Evolutionary conservation across 2,888 invertebrate species (phyloP), one percentile per base, ranked within the genome.

Genomic region (Calephelis perditalis): DNA sequence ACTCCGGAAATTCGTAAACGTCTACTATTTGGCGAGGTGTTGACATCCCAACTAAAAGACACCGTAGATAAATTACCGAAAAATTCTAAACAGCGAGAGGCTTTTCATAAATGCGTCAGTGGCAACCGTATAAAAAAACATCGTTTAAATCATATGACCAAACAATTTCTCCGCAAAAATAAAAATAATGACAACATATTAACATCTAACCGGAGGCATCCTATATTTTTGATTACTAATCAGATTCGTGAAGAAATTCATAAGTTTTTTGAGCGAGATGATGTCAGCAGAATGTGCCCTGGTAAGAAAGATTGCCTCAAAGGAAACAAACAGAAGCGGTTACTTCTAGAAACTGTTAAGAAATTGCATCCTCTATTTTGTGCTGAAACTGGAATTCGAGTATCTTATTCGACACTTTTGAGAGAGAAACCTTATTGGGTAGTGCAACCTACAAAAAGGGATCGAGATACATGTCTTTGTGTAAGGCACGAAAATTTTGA

Each of bases 341-440:
- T 49, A 26, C 49, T 49, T 49, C 26, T 49, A 49, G 15, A 49
- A 15, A 5, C 63, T 63, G 62, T 67, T 45, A 68, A 65, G 64
- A 61, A 35, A 15, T 44, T 68, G 54, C n/a, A n/a, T 15, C 12
- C 67, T 57, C 64, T 58, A 61, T 67, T 68, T 52, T 57, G 47
- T 12, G n/a, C 63, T 35, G 65, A 69, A 61, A 68, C 67, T 63
- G 67, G 65, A 63, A 64, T 69, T 49, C 6, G 44, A 7, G 63
- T 70, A 64, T 61, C 67, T 8, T 69, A 71, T 49, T 3, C 64
- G 47, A 66, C 68, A 15, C 52, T 71, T 15, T 35, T 65, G 57
- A 68, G 64, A 65, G 63, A 59, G 52, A 68, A 67, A 58, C 67
- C 70, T 56, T 68, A 63, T 67, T 71, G 71, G 67, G 65, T 70